A percentile compares a stretch with the other conserved stretches of the same genome.
phyloP scores from a whole-genome alignment of 2,113 vertebrate genomes.

The Macroglossus sobrinus region DNA sequence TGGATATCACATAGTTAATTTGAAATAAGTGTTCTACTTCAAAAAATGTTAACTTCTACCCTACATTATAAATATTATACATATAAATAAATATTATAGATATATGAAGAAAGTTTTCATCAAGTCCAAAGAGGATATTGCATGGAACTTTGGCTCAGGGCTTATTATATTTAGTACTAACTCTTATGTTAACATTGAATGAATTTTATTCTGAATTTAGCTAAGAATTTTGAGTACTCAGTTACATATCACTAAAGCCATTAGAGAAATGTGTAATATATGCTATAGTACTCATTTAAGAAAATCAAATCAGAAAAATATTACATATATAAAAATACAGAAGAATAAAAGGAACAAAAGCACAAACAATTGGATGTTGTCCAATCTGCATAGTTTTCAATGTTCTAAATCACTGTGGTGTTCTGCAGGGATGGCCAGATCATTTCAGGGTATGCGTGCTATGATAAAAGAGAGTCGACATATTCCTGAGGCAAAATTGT shows the following conservation, averaged over 20 bases:
- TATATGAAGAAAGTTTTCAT: background rate
- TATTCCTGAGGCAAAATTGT: background rate
- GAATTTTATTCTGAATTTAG: background rate
- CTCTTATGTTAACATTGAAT: background rate
- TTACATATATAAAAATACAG: background rate
- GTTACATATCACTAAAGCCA: background rate
- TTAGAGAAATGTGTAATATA: background rate
- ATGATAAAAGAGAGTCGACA: background rate
- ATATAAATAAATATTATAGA: background rate
- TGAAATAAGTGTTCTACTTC: background rate
- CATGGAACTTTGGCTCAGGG: background rate
- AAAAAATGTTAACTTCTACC: background rate
- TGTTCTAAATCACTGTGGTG: background rate
- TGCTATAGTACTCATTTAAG: background rate
- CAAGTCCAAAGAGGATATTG: background rate
- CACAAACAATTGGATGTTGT: background rate
- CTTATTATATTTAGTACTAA: background rate
- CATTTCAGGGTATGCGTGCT: background rate
- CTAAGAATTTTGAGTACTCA: background rate
- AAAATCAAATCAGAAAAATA: background rate
- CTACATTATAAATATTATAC: background rate
- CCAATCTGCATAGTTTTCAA: background rate
- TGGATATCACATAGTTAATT: background rate
- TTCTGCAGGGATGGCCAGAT: background rate
- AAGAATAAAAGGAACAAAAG: background rate